Evolutionary conservation across 2,888 invertebrate genomes (phyloP).

Genomic region (Pteria penguin): DNA sequence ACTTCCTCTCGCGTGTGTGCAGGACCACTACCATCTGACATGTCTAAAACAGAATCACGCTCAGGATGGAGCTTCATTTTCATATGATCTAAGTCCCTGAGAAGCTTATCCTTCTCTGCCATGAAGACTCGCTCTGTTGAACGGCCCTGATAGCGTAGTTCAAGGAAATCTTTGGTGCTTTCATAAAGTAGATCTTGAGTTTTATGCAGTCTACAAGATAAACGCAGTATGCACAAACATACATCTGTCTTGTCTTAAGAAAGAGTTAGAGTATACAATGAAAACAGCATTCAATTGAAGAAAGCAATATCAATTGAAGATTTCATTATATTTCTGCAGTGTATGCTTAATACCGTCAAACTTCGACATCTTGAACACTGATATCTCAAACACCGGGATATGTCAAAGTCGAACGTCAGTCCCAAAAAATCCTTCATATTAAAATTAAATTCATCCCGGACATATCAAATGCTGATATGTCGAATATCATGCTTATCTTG

Average conservation of each 20-base stretch:
- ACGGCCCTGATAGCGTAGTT: slow-evolving; percentile 76
- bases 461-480: no score
- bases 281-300: no score
- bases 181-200: slow-evolving; percentile 80
- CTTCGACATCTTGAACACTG: no score
- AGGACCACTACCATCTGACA: slow-evolving; percentile 46
- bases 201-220: slow-evolving; percentile 76
- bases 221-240: not conserved
- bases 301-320: not conserved
- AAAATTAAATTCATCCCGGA: no score
- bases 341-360: no score
- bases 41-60: slow-evolving; percentile 57
- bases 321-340: no score
- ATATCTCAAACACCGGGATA: no score
- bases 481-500: no score
- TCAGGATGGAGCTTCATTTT: slow-evolving; percentile 59
- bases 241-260: no score
- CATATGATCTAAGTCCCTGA: slow-evolving; percentile 75
- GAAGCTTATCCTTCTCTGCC: slow-evolving; percentile 78
- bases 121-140: slow-evolving; percentile 78
- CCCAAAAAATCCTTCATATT: no score
- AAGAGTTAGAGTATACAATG: no score
- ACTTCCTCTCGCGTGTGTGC: slow-evolving; percentile 66
- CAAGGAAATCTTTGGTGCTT: slow-evolving; percentile 79
- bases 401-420: no score